Evolutionary conservation across 1,140 invertebrate species (phyloP).

Genomic region (Tribolium madens): DNA sequence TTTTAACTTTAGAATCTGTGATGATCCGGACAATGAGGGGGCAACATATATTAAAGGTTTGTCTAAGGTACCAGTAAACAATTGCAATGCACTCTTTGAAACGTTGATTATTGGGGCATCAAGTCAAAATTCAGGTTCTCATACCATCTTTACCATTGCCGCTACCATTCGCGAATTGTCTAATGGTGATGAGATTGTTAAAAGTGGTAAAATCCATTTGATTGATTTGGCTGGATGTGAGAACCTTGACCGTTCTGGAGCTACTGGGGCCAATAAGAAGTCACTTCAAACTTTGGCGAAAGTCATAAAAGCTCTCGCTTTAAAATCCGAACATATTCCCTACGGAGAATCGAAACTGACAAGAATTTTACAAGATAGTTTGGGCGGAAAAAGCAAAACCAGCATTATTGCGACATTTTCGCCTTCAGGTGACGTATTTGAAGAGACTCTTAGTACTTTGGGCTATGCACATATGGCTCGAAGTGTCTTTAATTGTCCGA

Average conservation of each 20-base stretch:
- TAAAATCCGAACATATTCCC: neutral
- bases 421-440: conserved; percentile 85
- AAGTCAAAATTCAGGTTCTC: conserved; percentile 93
- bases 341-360: conserved; percentile 88
- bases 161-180: conserved; percentile 93
- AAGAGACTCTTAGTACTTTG: conserved; percentile 95
- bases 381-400: conserved; percentile 98
- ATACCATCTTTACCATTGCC: conserved; percentile 96
- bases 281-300: conserved; percentile 92
- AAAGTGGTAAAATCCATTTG: conserved; percentile 94
- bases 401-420: conserved; percentile 86
- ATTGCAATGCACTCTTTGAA: conserved; percentile 84
- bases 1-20: conserved; percentile 44
- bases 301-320: conserved; percentile 77
- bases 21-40: conserved; percentile 65
- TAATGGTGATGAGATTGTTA: conserved; percentile 90
- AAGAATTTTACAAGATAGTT: conserved; percentile 91
- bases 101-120: conserved; percentile 85
- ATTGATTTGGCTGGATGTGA: conserved; percentile 98
- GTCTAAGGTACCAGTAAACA: conserved; percentile 90
- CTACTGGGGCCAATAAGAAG: conserved; percentile 95
- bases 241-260: conserved; percentile 94
- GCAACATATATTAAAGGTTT: conserved; percentile 86
- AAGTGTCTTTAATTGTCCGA: conserved; percentile 94
- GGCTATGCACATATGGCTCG: conserved; percentile 96